A percentile compares a stretch with the other conserved stretches of the same genome.
phyloP scores from a whole-genome alignment of 1,140 invertebrate genomes.

The Linepithema humile region DNA sequence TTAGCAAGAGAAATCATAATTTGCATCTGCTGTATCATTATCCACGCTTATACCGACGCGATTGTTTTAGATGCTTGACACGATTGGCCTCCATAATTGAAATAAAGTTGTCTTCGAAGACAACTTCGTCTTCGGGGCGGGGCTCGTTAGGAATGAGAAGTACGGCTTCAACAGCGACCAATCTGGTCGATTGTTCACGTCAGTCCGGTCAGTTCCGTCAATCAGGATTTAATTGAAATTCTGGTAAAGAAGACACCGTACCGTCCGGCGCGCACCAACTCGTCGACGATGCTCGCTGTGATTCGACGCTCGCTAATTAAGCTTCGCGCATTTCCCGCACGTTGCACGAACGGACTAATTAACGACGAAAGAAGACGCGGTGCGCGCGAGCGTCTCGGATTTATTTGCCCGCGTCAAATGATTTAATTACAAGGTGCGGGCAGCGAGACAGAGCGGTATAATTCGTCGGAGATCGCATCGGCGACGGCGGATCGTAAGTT shows the following conservation, averaged over 20 bases:
- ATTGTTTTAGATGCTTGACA: not conserved
- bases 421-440: slow-evolving; percentile 50
- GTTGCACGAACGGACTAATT: slow-evolving; percentile 42
- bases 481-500: slow-evolving; percentile 23
- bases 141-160: slow-evolving; percentile 13
- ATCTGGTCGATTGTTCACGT: slow-evolving; percentile 30
- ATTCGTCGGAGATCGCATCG: slow-evolving; percentile 45
- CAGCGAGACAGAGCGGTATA: slow-evolving; percentile 16
- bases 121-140: not conserved
- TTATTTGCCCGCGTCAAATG: slow-evolving; percentile 51
- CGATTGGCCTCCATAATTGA: not conserved
- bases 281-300: slow-evolving; percentile 11
- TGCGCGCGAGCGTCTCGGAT: slow-evolving; percentile 12
- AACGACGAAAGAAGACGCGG: slow-evolving; percentile 26
- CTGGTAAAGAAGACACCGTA: slow-evolving; percentile 14
- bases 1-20: not conserved
- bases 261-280: not conserved
- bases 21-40: not conserved
- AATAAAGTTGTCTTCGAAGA: not conserved
- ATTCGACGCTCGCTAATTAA: slow-evolving; percentile 47
- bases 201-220: slow-evolving; percentile 4
- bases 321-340: not conserved
- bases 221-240: slow-evolving; percentile 49
- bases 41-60: not conserved
- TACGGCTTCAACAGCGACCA: slow-evolving; percentile 18